phyloP scores from a whole-genome alignment of 1,140 invertebrate species.

The Berghia stephanieae region DNA sequence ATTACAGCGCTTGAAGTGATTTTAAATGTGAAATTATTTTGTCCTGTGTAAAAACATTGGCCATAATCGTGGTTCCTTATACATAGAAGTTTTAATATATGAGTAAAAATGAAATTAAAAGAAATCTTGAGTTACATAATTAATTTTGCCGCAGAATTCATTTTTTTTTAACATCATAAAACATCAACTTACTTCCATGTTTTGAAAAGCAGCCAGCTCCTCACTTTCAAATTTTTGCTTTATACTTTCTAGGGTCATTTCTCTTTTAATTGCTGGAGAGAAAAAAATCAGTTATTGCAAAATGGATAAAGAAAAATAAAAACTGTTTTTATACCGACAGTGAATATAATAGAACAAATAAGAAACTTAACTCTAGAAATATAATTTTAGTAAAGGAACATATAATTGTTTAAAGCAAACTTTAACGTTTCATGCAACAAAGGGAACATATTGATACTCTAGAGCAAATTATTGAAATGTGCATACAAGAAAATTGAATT shows the following conservation, averaged over 20 bases:
- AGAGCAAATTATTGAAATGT: too few species aligned
- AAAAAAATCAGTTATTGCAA: slow-evolving; percentile 19
- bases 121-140: neutral
- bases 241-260: slow-evolving; percentile 83
- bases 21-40: too few species aligned
- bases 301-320: neutral
- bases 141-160: neutral
- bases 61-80: neutral
- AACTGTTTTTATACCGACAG: neutral
- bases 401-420: slow-evolving; percentile 10
- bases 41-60: too few species aligned
- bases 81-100: neutral
- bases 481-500: neutral
- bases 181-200: slow-evolving; percentile 77
- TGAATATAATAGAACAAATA: neutral
- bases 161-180: neutral
- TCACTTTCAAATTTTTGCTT: slow-evolving; percentile 89
- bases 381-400: neutral
- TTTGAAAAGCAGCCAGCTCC: slow-evolving; percentile 85
- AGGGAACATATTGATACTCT: too few species aligned
- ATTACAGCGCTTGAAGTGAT: too few species aligned
- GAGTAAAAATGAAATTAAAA: neutral
- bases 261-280: slow-evolving; percentile 73
- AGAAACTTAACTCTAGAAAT: neutral
- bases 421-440: too few species aligned